Conservation (phyloP, 2,797 vertebrate genomes). For the Sebastes trivittatus region DNA sequence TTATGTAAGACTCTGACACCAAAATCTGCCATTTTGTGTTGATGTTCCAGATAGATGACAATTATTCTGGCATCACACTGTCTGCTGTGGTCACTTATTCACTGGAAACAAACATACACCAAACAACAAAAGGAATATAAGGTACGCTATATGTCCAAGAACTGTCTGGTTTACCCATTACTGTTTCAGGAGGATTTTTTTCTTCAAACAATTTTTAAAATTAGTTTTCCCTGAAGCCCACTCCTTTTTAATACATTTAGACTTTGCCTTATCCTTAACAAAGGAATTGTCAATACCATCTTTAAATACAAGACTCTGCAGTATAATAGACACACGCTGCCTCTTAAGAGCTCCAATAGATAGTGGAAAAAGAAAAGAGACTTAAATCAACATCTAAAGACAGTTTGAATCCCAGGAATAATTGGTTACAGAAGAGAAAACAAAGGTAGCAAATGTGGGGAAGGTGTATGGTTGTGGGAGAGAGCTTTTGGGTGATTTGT, state of each 20-base stretch:
- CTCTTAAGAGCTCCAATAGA: neutral
- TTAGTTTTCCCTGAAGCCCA: neutral
- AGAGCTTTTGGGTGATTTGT: slow-evolving; percentile 37
- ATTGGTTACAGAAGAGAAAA: slow-evolving; percentile 46
- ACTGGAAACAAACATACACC: neutral
- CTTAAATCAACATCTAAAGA: slow-evolving; percentile 27
- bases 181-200: neutral
- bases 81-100: neutral
- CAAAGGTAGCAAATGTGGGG: slow-evolving; percentile 47
- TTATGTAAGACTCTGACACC: neutral
- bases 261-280: neutral
- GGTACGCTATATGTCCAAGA: neutral
- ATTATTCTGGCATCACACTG: neutral
- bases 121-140: neutral
- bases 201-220: neutral
- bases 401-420: slow-evolving; percentile 27
- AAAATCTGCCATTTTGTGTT: neutral
- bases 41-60: neutral
- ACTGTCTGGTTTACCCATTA: neutral
- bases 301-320: neutral
- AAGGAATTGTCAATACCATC: neutral
- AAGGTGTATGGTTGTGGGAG: slow-evolving; percentile 27
- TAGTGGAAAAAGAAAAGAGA: neutral
- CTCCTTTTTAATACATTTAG: neutral
- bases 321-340: neutral